Evolutionary conservation across 2,113 vertebrate species (phyloP).

Genomic region (Tiliqua scincoides): DNA sequence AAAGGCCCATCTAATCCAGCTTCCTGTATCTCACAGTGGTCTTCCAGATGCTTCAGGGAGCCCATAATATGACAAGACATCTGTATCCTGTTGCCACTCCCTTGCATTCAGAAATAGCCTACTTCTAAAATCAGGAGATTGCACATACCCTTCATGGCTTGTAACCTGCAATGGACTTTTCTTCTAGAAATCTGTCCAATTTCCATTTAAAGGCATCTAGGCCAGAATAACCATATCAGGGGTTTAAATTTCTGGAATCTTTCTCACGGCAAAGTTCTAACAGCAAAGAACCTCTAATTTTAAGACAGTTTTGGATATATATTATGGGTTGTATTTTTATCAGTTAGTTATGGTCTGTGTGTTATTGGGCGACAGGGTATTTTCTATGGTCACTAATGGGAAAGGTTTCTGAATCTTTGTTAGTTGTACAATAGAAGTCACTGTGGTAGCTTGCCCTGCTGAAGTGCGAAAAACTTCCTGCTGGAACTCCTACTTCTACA

Average conservation of each 20-base stretch:
- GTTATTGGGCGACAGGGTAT: not conserved
- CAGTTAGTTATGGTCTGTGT: not conserved
- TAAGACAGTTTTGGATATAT: not conserved
- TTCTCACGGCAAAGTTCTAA: not conserved
- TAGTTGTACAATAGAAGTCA: not conserved
- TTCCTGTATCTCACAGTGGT: too few relatives aligned
- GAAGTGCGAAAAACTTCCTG: not conserved
- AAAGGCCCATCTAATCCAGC: too few relatives aligned
- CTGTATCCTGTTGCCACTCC: too few relatives aligned
- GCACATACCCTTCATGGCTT: too few relatives aligned
- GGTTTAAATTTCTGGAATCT: not conserved
- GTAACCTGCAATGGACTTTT: too few relatives aligned
- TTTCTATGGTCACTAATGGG: not conserved
- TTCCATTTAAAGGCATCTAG: too few relatives aligned
- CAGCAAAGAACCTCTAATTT: not conserved
- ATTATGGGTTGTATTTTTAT: not conserved
- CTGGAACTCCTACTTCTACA: not conserved
- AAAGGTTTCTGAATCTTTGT: not conserved
- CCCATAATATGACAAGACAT: too few relatives aligned
- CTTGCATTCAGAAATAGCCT: too few relatives aligned
- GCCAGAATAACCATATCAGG: not conserved
- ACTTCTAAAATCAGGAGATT: too few relatives aligned
- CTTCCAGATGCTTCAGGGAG: too few relatives aligned
- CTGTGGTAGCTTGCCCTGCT: too few relatives aligned
- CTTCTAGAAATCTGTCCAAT: too few relatives aligned